Evolutionary conservation across 2,797 vertebrate genomes (phyloP), one percentile per base, ranked within the genome.

Genomic region (Notolabrus celidotus): DNA sequence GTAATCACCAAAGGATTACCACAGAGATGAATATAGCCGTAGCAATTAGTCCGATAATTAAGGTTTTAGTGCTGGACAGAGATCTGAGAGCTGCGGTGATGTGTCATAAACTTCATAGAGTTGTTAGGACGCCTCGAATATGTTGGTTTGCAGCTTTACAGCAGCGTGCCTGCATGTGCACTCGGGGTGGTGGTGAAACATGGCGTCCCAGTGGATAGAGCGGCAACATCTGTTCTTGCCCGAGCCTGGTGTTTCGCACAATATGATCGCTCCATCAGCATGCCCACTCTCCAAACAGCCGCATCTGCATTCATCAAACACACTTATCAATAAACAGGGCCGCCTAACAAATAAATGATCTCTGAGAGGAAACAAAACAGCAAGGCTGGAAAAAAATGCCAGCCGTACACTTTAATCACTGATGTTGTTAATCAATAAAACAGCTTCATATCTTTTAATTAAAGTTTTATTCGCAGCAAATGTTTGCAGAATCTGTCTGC

Each of bases 31-130:
- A 95, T 95, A 94, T 95, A 95, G 96, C 94, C 93, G 92, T 92
- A 95, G 96, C 96, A 97, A 98, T 98, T 98, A 98, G 95, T 95
- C 94, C 94, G 95, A 97, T 97, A 96, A 97, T 99, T 97, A 99
- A 96, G 95, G 94, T 95, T 97, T 97, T 98, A 98, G 95, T 95
- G 96, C 93, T 86, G 95, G 95, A 97, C 95, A 92, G 96, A 98
- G 97, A 97, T 96, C 95, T 95, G 95, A 93, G 95, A 94, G 95
- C 94, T 92, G 94, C 92, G 93, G 94, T 94, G 93, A 96, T 95
- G 95, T 95, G 94, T 96, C 96, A 95, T 98, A 96, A 98, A 98
- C 96, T 96, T 96, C 96, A 94, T 93, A 90, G 93, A 96, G 95
- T 94, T 96, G 95, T 95, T 94, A 93, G 93, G 92, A 67, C 43